These are phyloP conservation scores for Corythaeola cristata DNA, from an alignment of 2,113 vertebrate species.

Conservation along the genomic window DNA sequence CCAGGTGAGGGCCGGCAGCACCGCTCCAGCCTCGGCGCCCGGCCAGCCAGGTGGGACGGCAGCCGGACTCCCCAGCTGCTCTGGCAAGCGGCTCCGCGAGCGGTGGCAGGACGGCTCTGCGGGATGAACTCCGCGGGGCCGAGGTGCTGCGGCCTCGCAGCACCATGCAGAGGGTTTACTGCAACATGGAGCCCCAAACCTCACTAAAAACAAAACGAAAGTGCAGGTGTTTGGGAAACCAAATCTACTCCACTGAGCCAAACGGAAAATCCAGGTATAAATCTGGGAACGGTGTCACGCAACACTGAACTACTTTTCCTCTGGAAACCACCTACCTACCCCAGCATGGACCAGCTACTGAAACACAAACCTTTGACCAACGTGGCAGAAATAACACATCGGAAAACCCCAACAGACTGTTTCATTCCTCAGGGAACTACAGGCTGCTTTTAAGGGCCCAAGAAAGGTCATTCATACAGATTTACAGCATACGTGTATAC, in stretches of 20 bases:
- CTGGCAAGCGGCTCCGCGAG: accelerated
- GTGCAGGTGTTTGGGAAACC: background rate
- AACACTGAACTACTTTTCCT: background rate
- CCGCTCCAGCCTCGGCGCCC: no score
- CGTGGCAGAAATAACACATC: background rate
- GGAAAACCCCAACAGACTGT: background rate
- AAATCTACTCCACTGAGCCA: background rate
- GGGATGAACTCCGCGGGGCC: background rate
- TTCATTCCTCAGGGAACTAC: background rate
- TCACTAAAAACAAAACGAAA: background rate
- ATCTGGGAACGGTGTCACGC: background rate
- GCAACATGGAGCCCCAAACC: background rate
- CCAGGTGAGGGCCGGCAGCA: background rate
- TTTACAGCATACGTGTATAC: background rate
- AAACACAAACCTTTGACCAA: background rate
- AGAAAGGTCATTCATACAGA: background rate
- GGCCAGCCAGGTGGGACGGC: background rate
- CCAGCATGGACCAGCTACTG: background rate
- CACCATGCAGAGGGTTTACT: background rate
- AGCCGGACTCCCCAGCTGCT: accelerated
- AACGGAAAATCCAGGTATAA: background rate
- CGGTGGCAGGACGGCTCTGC: accelerated
- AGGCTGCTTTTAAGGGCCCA: background rate
- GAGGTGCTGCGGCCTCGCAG: background rate
- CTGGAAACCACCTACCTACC: background rate